phyloP scores from a whole-genome alignment of 2,113 vertebrate species.

The Vanacampus margaritifer region DNA sequence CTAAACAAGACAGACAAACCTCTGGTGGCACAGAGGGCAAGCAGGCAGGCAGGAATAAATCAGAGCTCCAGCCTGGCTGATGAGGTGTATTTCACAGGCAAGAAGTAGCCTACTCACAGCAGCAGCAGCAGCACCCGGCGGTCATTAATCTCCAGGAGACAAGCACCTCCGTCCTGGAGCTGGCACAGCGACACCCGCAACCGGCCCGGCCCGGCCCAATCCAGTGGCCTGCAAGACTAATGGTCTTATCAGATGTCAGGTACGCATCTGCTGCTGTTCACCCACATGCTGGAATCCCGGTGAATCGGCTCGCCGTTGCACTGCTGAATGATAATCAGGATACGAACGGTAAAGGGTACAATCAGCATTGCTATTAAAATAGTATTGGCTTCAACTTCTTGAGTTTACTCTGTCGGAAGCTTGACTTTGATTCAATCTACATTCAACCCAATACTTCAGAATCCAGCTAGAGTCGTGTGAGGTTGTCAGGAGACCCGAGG shows the following conservation, averaged over 20 bases:
- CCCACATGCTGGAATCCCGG: slow-evolving; percentile 31
- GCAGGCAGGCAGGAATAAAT: slow-evolving; percentile 54
- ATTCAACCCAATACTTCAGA: no score
- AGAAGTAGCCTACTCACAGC: slow-evolving; percentile 50
- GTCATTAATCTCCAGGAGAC: slow-evolving; percentile 65
- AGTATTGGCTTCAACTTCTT: no score
- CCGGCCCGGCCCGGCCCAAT: slow-evolving; percentile 22
- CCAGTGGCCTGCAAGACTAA: slow-evolving; percentile 41
- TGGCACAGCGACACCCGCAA: slow-evolving; percentile 53
- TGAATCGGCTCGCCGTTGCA: neutral
- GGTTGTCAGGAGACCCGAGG: no score
- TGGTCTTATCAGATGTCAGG: slow-evolving; percentile 46
- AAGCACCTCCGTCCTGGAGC: slow-evolving; percentile 50
- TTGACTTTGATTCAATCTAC: no score
- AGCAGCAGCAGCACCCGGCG: slow-evolving; percentile 22
- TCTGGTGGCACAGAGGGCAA: slow-evolving; percentile 31
- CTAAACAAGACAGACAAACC: slow-evolving; percentile 40
- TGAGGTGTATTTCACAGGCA: slow-evolving; percentile 63
- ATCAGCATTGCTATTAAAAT: no score
- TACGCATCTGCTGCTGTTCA: slow-evolving; percentile 42
- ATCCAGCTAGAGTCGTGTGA: no score
- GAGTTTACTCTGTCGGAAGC: no score
- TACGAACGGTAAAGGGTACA: no score
- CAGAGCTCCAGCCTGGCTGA: slow-evolving; percentile 56
- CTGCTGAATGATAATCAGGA: no score